phyloP scores from a whole-genome alignment of 1,140 invertebrate genomes.

The Tetraneura akinire region DNA sequence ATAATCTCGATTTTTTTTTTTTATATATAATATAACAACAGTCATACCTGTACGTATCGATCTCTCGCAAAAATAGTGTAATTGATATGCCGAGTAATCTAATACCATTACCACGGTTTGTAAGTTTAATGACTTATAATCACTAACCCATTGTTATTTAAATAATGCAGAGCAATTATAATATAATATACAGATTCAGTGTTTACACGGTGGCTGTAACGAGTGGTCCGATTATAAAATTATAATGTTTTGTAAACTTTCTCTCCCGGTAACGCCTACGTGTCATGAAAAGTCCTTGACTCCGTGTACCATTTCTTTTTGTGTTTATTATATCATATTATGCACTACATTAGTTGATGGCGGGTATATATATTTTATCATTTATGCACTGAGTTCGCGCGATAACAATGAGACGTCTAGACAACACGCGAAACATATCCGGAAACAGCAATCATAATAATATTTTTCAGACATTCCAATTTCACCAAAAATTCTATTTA shows the following conservation, averaged over 20 bases:
- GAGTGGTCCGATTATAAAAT: conserved; percentile 8
- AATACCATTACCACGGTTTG: too few species aligned
- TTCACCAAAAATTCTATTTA: too few species aligned
- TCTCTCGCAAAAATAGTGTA: too few species aligned
- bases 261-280: conserved; percentile 13
- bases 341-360: not conserved
- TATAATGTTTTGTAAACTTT: conserved; percentile 34
- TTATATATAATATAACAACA: too few species aligned
- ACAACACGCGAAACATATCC: not conserved
- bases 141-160: too few species aligned
- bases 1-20: too few species aligned
- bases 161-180: too few species aligned
- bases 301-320: conserved; percentile 29
- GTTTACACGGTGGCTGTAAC: not conserved
- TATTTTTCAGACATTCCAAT: not conserved
- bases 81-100: not conserved
- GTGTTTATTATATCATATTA: conserved; percentile 23
- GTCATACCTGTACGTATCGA: too few species aligned
- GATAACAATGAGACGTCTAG: not conserved
- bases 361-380: not conserved
- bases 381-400: not conserved
- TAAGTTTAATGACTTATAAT: too few species aligned
- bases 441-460: not conserved
- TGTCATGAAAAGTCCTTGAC: conserved; percentile 43
- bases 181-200: not conserved